Base-by-base conservation (phyloP, 2,797 vertebrate genomes). In the Aplochiton taeniatus region DNA sequence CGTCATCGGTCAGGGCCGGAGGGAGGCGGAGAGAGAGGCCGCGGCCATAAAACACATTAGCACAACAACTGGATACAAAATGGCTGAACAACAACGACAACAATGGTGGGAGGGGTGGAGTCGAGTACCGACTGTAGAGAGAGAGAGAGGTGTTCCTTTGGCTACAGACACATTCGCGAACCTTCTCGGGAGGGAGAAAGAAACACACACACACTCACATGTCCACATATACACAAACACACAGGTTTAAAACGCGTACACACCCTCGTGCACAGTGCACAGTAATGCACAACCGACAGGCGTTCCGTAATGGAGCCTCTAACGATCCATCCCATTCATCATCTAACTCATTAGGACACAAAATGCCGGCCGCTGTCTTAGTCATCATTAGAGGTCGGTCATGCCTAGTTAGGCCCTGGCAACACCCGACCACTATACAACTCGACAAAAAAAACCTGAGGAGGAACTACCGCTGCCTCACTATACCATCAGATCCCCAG, bases 41-140 rank as follows among this genome's bases (percentile, higher is more conserved):
- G 17, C 66, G 69, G 78, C 83, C 65, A 57, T 89, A 89, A 90
- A 90, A 90, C 42, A 69, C 79, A 89, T 86, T 90, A 87, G 79
- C 87, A 86, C 83, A 83, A 86, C 85, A 88, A 89, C 82, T 71
- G 65, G 78, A 74, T 79, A 75, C 76, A 86, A 84, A 89, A 83
- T 73, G 78, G 78, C 78, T 74, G 82, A 86, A 84, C 81, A 74
- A 74, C 82, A 63, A 83, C 31, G 31, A 6, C 31, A 83, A 84
- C 87, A 89, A 88, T 73, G 44, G 83, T 6, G 31, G 31, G 31
- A 31, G 31, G 31, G 31, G 31, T 31, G 3, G 76, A 72, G 62
- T 66, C 72, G 78, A 67, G 78, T 71, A 81, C 80, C 65, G 61
- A 70, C 70, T 66, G 83, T 55, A 10, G 63, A 41, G 7, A 62